Percentiles rank a stretch among this genome's conserved stretches.
Evolutionary conservation across 2,113 vertebrate species (phyloP).

Genomic region (Anhinga rufa): DNA sequence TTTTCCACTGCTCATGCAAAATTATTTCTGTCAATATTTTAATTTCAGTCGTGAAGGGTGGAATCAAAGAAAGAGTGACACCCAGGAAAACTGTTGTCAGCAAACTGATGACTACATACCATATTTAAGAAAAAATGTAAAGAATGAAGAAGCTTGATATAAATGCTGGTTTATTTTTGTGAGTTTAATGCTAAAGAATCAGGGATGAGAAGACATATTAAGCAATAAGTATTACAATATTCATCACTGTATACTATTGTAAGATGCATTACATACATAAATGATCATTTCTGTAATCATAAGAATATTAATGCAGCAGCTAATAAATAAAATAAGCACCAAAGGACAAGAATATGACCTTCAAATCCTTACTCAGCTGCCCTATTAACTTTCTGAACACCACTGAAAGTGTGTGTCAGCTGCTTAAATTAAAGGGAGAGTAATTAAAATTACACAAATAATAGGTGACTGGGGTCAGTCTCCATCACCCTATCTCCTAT

Average conservation of each 20-base stretch:
- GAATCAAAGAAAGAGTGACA: conserved; percentile 71
- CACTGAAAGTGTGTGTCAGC: conserved; percentile 65
- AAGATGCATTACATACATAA: conserved; percentile 32
- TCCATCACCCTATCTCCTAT: conserved; percentile 57
- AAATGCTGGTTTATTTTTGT: conserved; percentile 17
- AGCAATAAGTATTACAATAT: not conserved
- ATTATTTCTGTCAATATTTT: conserved; percentile 78
- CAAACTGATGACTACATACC: conserved; percentile 61
- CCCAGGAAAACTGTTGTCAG: conserved; percentile 68
- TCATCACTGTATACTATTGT: not conserved
- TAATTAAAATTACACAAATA: conserved; percentile 77
- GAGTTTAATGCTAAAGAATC: not conserved
- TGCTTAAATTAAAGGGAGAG: conserved; percentile 66
- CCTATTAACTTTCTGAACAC: conserved; percentile 71
- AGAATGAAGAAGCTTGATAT: conserved; percentile 29
- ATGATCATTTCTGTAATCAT: conserved; percentile 39
- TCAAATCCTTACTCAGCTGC: conserved; percentile 69
- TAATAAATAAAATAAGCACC: conserved; percentile 63
- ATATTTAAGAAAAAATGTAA: conserved; percentile 66
- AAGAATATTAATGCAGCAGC: conserved; percentile 28
- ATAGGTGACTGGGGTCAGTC: conserved; percentile 65
- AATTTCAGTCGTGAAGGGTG: conserved; percentile 62
- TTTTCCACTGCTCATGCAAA: conserved; percentile 67
- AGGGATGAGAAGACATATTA: not conserved
- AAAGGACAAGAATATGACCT: conserved; percentile 54